phyloP scores from a whole-genome alignment of 2,888 invertebrate genomes.

The Prosapia bicincta region DNA sequence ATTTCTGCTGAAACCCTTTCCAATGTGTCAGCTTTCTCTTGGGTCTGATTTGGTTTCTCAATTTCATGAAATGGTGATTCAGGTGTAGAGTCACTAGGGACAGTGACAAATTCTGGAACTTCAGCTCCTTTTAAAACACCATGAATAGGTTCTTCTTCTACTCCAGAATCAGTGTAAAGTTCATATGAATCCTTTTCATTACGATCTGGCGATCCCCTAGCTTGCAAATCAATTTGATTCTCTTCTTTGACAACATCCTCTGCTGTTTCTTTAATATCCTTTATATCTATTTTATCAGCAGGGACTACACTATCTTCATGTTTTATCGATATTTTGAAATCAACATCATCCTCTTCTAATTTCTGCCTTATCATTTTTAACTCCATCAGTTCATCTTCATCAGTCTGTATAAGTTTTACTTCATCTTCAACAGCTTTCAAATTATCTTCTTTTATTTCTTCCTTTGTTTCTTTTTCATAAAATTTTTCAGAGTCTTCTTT shows the following conservation, averaged over 20 bases:
- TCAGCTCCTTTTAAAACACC: constrained; percentile 56
- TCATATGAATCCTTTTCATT: constrained; percentile 3
- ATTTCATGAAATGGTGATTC: constrained; percentile 43
- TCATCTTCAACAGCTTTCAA: constrained; percentile 43
- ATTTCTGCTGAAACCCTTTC: no score
- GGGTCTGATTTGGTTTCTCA: constrained; percentile 7
- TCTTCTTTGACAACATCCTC: not conserved
- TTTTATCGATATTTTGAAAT: not conserved
- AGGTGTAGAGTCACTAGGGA: constrained; percentile 65
- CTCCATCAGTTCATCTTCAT: constrained; percentile 24
- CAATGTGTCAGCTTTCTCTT: not conserved
- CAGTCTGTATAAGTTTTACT: constrained; percentile 36
- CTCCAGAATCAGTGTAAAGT: not conserved
- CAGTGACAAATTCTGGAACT: constrained; percentile 63
- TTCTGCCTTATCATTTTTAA: constrained; percentile 32
- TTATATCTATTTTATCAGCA: constrained; percentile 3
- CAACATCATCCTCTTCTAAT: constrained; percentile 25
- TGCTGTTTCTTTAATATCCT: not conserved
- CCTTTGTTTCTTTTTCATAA: constrained; percentile 40
- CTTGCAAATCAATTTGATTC: not conserved
- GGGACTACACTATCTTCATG: not conserved
- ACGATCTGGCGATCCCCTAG: not conserved
- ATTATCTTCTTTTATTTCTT: constrained; percentile 43
- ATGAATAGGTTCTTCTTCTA: constrained; percentile 41
- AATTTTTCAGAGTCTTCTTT: constrained; percentile 24